Percentiles rank a stretch among this genome's conserved stretches.
Conservation (phyloP, 2,888 invertebrate species). For the Sesia bembeciformis region DNA sequence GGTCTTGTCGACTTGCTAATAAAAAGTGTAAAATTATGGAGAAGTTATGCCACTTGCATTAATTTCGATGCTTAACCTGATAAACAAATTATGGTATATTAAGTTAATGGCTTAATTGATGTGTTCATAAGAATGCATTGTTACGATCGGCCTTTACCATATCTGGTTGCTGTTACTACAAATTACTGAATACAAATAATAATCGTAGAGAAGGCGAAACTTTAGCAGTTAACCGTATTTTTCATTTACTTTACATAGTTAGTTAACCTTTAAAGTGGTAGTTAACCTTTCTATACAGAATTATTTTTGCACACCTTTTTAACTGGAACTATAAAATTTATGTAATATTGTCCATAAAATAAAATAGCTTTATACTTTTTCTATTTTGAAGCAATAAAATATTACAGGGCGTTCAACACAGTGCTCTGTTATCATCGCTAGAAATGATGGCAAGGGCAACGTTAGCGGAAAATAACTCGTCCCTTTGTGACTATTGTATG, state of each 20-base stretch:
- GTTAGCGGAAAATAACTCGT: neutral
- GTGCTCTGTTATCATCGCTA: neutral
- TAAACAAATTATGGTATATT: constrained; percentile 73
- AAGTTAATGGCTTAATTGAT: constrained; percentile 73
- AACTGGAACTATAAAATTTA: too few species aligned
- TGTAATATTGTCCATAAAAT: too few species aligned
- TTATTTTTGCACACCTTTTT: too few species aligned
- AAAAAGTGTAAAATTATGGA: constrained; percentile 72
- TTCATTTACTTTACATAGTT: too few species aligned
- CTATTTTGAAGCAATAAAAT: neutral
- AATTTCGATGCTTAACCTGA: constrained; percentile 73
- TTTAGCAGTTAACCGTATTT: too few species aligned
- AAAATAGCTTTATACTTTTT: too few species aligned
- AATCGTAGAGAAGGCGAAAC: neutral
- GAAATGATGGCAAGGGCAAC: neutral
- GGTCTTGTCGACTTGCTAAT: constrained; percentile 68
- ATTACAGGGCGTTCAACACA: neutral
- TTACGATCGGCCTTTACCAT: constrained; percentile 52
- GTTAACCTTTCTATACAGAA: too few species aligned
- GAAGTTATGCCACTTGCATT: constrained; percentile 73
- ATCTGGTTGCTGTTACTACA: neutral
- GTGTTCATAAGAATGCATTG: constrained; percentile 60
- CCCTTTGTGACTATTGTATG: constrained; percentile 1
- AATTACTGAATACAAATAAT: neutral
- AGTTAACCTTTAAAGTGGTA: too few species aligned